These are phyloP conservation scores for Callocephalon fimbriatum DNA, from an alignment of 2,113 vertebrate species.

Conservation along the genomic window DNA sequence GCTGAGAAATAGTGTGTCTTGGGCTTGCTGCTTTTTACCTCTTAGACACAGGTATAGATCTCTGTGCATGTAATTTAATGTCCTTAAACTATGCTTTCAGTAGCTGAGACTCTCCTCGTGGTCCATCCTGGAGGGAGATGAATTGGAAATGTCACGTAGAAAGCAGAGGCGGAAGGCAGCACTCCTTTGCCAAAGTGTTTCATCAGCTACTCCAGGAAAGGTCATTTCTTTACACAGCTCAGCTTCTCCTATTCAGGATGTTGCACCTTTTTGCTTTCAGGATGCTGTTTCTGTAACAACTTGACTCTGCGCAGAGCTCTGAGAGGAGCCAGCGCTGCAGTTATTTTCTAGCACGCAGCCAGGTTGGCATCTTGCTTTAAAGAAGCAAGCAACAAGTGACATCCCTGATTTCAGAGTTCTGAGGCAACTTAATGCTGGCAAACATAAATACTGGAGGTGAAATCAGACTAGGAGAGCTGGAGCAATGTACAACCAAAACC, in stretches of 20 bases:
- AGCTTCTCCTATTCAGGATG: neutral
- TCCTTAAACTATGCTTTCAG: neutral
- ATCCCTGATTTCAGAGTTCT: neutral
- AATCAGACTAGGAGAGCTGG: neutral
- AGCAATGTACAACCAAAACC: neutral
- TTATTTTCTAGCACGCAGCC: accelerated
- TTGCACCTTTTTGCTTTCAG: neutral
- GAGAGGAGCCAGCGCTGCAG: neutral
- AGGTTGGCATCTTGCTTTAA: neutral
- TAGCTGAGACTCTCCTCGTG: neutral
- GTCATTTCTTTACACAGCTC: neutral
- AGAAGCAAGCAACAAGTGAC: neutral
- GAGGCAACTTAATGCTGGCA: neutral
- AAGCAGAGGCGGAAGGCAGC: neutral
- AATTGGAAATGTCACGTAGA: neutral
- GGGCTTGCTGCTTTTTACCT: neutral
- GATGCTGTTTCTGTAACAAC: neutral
- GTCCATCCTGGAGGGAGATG: neutral
- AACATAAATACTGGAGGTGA: neutral
- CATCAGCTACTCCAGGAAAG: neutral
- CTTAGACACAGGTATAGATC: neutral
- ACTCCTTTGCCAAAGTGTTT: neutral
- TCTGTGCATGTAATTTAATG: neutral
- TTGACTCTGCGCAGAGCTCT: neutral
- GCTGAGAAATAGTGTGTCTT: neutral